Conservation (phyloP, 1,140 invertebrate genomes). For the Lepidurus couesii region DNA sequence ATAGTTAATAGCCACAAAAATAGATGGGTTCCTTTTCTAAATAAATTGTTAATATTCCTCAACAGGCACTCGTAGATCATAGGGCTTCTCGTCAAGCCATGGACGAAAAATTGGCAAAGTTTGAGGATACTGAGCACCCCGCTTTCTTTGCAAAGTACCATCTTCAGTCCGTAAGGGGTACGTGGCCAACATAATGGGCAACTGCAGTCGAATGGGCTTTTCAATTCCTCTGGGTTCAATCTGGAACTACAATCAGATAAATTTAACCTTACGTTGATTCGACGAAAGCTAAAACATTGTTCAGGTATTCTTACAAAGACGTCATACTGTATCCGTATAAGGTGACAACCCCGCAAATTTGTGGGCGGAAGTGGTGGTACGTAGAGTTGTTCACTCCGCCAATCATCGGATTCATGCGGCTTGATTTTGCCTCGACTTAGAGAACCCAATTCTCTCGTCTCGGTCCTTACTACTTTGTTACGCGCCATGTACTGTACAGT, state of each 20-base stretch:
- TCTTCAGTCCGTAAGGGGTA: conserved; percentile 64
- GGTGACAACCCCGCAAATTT: conserved; percentile 87
- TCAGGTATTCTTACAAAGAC: conserved; percentile 71
- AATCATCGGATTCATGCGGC: conserved; percentile 72
- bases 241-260: conserved; percentile 66
- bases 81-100: conserved; percentile 70
- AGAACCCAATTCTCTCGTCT: conserved; percentile 76
- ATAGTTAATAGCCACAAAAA: not conserved
- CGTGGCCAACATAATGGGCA: conserved; percentile 88
- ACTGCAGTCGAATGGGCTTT: conserved; percentile 84
- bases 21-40: not conserved
- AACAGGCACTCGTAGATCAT: conserved; percentile 36
- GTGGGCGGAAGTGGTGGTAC: conserved; percentile 92
- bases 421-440: conserved; percentile 75
- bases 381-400: conserved; percentile 83
- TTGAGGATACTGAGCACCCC: conserved; percentile 79
- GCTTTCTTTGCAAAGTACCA: conserved; percentile 51
- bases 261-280: not conserved
- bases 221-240: conserved; percentile 84
- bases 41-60: not conserved
- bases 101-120: conserved; percentile 87
- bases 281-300: conserved; percentile 14
- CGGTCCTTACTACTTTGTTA: conserved; percentile 77
- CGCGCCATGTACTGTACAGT: conserved; percentile 85
- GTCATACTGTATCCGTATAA: conserved; percentile 91